These are phyloP conservation scores for Plebejus anna DNA, from an alignment of 2,888 invertebrate genomes.

Conservation along the genomic window DNA sequence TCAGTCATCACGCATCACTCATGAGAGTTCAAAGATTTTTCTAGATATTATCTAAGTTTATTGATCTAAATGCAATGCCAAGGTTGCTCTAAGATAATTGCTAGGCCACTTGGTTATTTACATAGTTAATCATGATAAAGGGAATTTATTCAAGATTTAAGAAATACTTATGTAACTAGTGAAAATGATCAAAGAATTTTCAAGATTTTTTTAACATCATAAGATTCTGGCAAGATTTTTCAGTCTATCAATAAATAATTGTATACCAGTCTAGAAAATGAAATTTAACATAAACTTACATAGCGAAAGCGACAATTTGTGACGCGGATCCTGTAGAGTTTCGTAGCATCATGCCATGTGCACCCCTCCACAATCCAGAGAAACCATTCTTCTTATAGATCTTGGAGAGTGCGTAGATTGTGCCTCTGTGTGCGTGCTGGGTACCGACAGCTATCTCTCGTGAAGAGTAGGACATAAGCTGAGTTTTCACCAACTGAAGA, in stretches of 20 bases:
- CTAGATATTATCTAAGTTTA: background rate
- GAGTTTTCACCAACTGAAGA: slow-evolving; percentile 93
- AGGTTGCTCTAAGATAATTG: background rate
- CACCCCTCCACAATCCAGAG: slow-evolving; percentile 85
- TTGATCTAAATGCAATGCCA: background rate
- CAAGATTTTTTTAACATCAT: no score
- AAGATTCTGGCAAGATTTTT: background rate
- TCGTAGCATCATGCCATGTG: slow-evolving; percentile 85
- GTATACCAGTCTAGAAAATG: background rate
- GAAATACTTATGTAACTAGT: no score
- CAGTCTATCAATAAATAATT: background rate
- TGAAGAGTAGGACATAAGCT: slow-evolving; percentile 88
- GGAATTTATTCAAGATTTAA: background rate
- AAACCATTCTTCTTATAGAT: slow-evolving; percentile 81
- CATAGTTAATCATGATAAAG: background rate
- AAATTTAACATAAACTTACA: slow-evolving; percentile 51
- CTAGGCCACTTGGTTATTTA: background rate
- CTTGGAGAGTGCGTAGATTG: slow-evolving; percentile 81
- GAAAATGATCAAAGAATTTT: no score
- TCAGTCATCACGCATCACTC: background rate
- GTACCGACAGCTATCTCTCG: slow-evolving; percentile 91
- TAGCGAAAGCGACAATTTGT: slow-evolving; percentile 89
- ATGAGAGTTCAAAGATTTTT: background rate
- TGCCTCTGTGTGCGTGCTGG: slow-evolving; percentile 88
- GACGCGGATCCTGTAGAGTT: slow-evolving; percentile 91